phyloP scores from a whole-genome alignment of 1,140 invertebrate genomes.

The Temnothorax nylanderi region DNA sequence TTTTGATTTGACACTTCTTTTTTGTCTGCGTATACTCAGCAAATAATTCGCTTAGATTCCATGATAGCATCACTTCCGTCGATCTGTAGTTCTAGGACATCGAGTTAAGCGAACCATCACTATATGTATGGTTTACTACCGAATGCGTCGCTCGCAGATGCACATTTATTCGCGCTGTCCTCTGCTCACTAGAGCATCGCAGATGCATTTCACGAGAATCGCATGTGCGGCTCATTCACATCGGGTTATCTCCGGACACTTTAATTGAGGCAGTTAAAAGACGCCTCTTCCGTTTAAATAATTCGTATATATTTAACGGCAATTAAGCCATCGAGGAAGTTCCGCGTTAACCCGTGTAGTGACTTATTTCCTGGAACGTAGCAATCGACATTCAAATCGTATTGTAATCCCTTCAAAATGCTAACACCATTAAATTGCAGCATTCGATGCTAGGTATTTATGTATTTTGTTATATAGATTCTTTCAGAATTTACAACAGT shows the following conservation, averaged over 20 bases:
- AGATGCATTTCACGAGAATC: constrained; percentile 24
- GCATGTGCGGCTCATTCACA: constrained; percentile 28
- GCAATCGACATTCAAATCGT: constrained; percentile 32
- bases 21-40: too few relatives aligned
- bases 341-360: constrained; percentile 49
- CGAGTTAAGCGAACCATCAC: constrained; percentile 12
- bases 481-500: background rate
- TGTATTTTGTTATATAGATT: constrained; percentile 46
- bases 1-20: too few relatives aligned
- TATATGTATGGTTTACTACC: background rate
- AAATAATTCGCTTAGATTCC: background rate
- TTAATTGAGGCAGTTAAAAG: constrained; percentile 67
- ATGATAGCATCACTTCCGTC: background rate
- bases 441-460: constrained; percentile 54
- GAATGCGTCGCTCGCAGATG: constrained; percentile 13
- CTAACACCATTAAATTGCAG: constrained; percentile 66
- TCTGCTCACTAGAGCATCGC: background rate
- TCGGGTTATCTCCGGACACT: constrained; percentile 46
- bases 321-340: constrained; percentile 69
- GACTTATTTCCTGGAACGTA: constrained; percentile 57
- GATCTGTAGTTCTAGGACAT: background rate
- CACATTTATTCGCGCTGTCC: constrained; percentile 31
- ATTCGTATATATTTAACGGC: constrained; percentile 71
- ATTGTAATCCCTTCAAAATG: constrained; percentile 62
- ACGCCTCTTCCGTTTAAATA: constrained; percentile 47